Conservation (phyloP, 2,888 invertebrate species). For the Ennomos erosarius region DNA sequence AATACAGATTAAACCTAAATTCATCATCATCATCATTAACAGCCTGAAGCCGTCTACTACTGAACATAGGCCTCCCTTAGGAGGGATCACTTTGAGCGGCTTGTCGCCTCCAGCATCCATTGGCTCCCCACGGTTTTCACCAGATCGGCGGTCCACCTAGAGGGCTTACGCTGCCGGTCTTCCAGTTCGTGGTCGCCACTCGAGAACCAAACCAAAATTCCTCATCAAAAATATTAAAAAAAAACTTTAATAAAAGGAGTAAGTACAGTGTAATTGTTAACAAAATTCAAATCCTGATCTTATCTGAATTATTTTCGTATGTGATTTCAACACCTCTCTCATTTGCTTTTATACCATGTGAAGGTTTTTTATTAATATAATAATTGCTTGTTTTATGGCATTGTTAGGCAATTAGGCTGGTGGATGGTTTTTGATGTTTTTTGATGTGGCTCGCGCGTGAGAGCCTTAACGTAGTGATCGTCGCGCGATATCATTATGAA, state of each 20-base stretch:
- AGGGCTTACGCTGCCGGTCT: too few relatives aligned
- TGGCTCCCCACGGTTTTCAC: too few relatives aligned
- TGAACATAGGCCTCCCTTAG: too few relatives aligned
- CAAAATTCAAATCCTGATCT: constrained; percentile 16
- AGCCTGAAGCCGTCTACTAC: too few relatives aligned
- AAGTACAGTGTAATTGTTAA: constrained; percentile 19
- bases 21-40: too few relatives aligned
- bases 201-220: constrained; percentile 12
- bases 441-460: constrained; percentile 24
- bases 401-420: constrained; percentile 27
- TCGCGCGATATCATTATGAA: constrained; percentile 8
- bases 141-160: too few relatives aligned
- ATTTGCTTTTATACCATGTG: constrained; percentile 24
- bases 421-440: constrained; percentile 26
- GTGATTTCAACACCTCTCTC: constrained; percentile 33
- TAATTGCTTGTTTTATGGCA: constrained; percentile 33
- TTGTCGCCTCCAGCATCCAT: too few relatives aligned
- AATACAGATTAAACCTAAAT: too few relatives aligned
- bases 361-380: constrained; percentile 29
- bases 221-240: constrained; percentile 10
- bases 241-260: constrained; percentile 19
- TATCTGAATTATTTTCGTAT: constrained; percentile 15
- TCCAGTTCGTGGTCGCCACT: too few relatives aligned
- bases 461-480: constrained; percentile 15
- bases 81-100: too few relatives aligned